Evolutionary conservation across 2,797 vertebrate genomes (phyloP).

Genomic region (Dermochelys coriacea): DNA sequence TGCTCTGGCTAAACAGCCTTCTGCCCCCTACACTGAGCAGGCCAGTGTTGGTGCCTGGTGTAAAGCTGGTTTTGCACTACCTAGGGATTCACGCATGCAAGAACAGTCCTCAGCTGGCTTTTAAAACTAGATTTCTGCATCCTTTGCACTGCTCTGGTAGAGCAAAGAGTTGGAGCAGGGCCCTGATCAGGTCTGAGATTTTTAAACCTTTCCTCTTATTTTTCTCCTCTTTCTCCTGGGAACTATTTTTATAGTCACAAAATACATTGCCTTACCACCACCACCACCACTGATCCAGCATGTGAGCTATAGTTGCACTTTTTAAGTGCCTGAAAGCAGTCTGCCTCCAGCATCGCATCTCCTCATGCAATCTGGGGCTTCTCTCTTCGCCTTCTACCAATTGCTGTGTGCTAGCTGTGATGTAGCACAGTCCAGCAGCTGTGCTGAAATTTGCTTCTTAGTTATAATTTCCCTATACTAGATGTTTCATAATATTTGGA

Average conservation of each 20-base stretch:
- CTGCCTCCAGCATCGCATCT: background rate
- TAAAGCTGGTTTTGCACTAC: background rate
- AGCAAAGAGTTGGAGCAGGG: background rate
- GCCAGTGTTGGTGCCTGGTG: background rate
- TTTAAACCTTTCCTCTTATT: background rate
- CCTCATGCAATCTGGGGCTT: fast-evolving
- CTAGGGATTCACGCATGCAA: background rate
- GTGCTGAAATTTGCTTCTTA: background rate
- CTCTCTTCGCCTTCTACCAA: too few relatives aligned
- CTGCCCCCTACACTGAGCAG: background rate
- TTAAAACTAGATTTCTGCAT: background rate
- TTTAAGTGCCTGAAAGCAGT: fast-evolving
- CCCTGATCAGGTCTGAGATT: background rate
- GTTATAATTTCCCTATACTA: background rate
- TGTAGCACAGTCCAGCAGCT: background rate
- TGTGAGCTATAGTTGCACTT: too few relatives aligned
- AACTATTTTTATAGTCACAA: background rate
- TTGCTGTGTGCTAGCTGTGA: background rate
- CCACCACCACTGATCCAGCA: fast-evolving
- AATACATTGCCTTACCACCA: background rate
- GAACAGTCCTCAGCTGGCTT: background rate
- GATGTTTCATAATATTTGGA: background rate
- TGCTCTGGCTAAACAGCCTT: fast-evolving
- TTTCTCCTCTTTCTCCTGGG: background rate
- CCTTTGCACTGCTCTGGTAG: background rate